These are phyloP conservation scores for Siderastrea siderea DNA, from an alignment of 92 coral and sea anemone genomes.

Conservation along the genomic window DNA sequence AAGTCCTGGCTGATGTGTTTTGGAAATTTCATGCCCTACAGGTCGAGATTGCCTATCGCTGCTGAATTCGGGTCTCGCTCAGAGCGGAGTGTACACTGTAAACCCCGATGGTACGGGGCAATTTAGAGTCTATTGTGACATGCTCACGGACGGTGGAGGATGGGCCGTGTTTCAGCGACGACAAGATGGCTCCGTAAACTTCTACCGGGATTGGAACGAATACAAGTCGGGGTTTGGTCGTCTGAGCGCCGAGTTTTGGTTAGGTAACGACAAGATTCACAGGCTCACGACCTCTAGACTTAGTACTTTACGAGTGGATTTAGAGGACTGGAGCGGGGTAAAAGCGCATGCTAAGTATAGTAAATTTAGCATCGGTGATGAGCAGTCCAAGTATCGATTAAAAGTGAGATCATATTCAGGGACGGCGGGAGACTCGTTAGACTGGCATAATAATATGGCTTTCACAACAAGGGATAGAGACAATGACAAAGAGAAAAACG, in stretches of 20 bases:
- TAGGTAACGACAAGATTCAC: constrained; percentile 56
- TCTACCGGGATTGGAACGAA: too few species aligned
- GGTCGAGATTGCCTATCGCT: background rate
- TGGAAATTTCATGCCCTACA: too few species aligned
- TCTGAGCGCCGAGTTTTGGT: constrained; percentile 42
- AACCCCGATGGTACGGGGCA: too few species aligned
- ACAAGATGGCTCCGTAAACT: too few species aligned
- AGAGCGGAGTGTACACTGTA: background rate
- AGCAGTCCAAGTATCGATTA: constrained; percentile 44
- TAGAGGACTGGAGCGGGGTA: constrained; percentile 54
- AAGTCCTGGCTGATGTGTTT: too few species aligned
- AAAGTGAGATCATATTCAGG: constrained; percentile 55
- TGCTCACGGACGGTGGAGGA: background rate
- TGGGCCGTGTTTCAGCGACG: too few species aligned
- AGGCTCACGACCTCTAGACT: constrained; percentile 37
- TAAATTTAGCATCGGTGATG: constrained; percentile 50
- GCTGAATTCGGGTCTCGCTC: background rate
- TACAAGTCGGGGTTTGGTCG: background rate
- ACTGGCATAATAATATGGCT: constrained; percentile 33
- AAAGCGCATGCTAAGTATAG: constrained; percentile 52
- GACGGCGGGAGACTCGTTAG: constrained; percentile 64
- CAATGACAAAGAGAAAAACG: constrained; percentile 25
- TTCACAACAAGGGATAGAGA: constrained; percentile 71
- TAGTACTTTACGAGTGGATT: constrained; percentile 28
- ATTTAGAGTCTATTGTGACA: too few species aligned